Conservation (phyloP, 2,113 vertebrate genomes). For the Kobus ellipsiprymnus region DNA sequence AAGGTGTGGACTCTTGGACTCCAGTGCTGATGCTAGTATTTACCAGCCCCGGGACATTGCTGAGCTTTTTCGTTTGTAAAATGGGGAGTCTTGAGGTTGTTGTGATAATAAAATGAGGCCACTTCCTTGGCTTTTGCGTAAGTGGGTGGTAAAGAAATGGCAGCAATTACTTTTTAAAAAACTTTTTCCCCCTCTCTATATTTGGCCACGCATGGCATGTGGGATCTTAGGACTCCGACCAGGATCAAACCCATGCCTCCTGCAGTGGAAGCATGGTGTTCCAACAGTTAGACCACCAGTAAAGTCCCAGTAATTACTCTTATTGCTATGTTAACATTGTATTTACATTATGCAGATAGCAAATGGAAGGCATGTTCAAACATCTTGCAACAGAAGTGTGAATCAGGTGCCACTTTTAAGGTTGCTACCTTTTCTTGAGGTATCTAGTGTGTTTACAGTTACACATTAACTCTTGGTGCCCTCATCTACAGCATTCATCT, state of each 20-base stretch:
- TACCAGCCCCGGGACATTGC: not conserved
- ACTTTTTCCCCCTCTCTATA: not conserved
- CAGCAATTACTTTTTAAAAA: not conserved
- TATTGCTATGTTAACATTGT: not conserved
- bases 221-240: not conserved
- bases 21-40: not conserved
- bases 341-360: not conserved
- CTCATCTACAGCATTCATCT: not conserved
- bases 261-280: not conserved
- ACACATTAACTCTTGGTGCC: not conserved
- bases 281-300: not conserved
- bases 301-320: not conserved
- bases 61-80: slow-evolving; percentile 24
- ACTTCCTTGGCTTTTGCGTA: slow-evolving; percentile 15
- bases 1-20: not conserved
- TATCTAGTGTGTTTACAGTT: not conserved
- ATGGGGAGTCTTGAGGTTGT: not conserved
- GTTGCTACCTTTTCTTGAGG: not conserved
- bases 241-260: not conserved
- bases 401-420: not conserved
- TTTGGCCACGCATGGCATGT: not conserved
- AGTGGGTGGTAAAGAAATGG: not conserved
- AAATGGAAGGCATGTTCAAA: not conserved
- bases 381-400: not conserved
- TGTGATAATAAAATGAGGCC: not conserved